Conservation (phyloP, 2,888 invertebrate genomes). For the Anaspis maculata region DNA sequence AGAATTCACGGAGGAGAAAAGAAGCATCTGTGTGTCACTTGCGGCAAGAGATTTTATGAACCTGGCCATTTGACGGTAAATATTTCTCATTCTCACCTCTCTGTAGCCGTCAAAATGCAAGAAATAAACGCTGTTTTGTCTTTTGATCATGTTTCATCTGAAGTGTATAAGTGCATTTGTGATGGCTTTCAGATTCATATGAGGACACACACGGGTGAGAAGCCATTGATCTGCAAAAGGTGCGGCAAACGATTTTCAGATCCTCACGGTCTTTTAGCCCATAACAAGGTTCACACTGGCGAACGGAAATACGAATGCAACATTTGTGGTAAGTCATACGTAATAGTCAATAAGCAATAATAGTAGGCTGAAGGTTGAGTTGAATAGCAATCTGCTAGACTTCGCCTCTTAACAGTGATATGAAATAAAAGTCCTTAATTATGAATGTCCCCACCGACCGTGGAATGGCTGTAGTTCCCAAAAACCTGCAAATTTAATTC, state of each 20-base stretch:
- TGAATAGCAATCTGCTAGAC: too few species aligned
- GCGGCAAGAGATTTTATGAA: slow-evolving; percentile 35
- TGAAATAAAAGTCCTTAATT: too few species aligned
- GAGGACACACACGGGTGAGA: too few species aligned
- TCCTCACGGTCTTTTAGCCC: slow-evolving; percentile 31
- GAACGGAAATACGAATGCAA: slow-evolving; percentile 36
- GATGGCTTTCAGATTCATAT: slow-evolving; percentile 32
- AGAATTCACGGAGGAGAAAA: slow-evolving; percentile 32
- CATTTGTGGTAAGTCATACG: slow-evolving; percentile 27
- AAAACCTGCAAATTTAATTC: too few species aligned
- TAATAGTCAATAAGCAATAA: not conserved
- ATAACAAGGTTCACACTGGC: slow-evolving; percentile 37
- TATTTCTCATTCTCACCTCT: slow-evolving; percentile 4
- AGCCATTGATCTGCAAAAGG: slow-evolving; percentile 32
- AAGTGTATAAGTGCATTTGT: too few species aligned
- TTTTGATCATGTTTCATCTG: not conserved
- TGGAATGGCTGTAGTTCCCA: too few species aligned
- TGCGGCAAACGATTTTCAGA: slow-evolving; percentile 36
- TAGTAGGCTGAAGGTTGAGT: too few species aligned
- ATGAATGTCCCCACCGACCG: too few species aligned
- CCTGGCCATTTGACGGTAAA: slow-evolving; percentile 32
- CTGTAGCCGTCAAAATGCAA: not conserved
- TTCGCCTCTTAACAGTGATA: too few species aligned
- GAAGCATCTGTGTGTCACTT: slow-evolving; percentile 33
- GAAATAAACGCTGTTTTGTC: not conserved